Conservation (phyloP, 2,888 invertebrate species). For the Helleia helle region DNA sequence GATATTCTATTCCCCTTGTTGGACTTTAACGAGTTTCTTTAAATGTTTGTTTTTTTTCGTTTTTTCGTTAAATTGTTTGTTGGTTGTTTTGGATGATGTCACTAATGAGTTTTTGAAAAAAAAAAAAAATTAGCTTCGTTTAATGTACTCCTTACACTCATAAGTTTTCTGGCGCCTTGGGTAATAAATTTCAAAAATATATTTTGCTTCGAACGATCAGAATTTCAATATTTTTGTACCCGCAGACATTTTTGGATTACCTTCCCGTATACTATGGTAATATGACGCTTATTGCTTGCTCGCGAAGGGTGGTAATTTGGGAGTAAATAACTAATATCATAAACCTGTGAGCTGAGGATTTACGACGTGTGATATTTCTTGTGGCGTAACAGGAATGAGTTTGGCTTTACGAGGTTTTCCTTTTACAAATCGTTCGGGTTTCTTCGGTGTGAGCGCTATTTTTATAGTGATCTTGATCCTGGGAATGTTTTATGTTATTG, state of each 20-base stretch:
- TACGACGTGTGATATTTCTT: constrained; percentile 47
- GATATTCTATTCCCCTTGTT: too few relatives aligned
- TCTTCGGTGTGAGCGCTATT: not conserved
- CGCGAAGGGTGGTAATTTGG: not conserved
- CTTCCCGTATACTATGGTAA: not conserved
- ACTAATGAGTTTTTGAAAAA: too few relatives aligned
- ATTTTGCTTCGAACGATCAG: not conserved
- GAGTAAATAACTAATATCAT: not conserved
- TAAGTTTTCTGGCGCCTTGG: not conserved
- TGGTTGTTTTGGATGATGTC: too few relatives aligned
- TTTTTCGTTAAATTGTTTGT: too few relatives aligned
- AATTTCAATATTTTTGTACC: not conserved
- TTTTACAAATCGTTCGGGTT: constrained; percentile 7
- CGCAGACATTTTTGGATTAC: not conserved
- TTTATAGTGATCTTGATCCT: too few relatives aligned
- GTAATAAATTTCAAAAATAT: not conserved
- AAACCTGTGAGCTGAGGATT: constrained; percentile 20
- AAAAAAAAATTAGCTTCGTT: too few relatives aligned
- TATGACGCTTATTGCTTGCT: not conserved
- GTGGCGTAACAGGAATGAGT: constrained; percentile 18
- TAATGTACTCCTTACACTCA: too few relatives aligned
- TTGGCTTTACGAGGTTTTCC: constrained; percentile 6
- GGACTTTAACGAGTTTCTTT: too few relatives aligned
- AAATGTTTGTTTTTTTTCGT: too few relatives aligned
- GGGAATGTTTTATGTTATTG: too few relatives aligned